Conservation (phyloP, 2,888 invertebrate genomes). For the Eupeodes latifasciatus region DNA sequence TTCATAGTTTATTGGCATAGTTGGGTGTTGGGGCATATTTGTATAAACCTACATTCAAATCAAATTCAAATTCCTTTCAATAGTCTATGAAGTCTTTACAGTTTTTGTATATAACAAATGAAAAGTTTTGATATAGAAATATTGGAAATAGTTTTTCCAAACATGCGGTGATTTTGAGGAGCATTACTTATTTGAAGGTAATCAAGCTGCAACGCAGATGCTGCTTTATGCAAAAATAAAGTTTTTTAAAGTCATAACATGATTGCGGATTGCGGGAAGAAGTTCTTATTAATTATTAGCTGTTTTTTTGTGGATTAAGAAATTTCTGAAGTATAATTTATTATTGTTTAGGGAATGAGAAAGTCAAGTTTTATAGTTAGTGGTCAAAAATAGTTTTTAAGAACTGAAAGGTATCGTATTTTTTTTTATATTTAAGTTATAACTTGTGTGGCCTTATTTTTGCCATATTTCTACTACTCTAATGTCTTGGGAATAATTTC, state of each 20-base stretch:
- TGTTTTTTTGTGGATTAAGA: too few species aligned
- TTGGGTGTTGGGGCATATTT: not conserved
- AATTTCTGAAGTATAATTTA: too few species aligned
- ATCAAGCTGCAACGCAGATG: not conserved
- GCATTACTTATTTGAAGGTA: not conserved
- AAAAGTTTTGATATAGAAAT: constrained; percentile 17
- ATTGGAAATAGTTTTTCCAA: constrained; percentile 21
- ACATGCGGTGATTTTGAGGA: constrained; percentile 24
- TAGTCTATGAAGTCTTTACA: constrained; percentile 6
- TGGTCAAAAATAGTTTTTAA: not conserved
- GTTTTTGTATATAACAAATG: constrained; percentile 1
- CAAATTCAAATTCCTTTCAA: constrained; percentile 45
- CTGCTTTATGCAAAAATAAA: not conserved
- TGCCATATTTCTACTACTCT: too few species aligned
- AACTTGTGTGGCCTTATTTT: too few species aligned
- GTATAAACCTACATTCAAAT: constrained; percentile 27
- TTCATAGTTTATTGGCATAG: constrained; percentile 25
- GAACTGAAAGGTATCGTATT: too few species aligned
- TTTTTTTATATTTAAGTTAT: too few species aligned
- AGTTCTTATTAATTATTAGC: too few species aligned
- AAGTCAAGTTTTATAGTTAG: not conserved
- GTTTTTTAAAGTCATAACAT: not conserved
- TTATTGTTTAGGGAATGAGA: not conserved
- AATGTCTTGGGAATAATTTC: too few species aligned
- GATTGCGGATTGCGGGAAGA: not conserved